A percentile compares a stretch with the other conserved stretches of the same genome.
Conservation (phyloP, 2,113 vertebrate species). For the Gobius niger region DNA sequence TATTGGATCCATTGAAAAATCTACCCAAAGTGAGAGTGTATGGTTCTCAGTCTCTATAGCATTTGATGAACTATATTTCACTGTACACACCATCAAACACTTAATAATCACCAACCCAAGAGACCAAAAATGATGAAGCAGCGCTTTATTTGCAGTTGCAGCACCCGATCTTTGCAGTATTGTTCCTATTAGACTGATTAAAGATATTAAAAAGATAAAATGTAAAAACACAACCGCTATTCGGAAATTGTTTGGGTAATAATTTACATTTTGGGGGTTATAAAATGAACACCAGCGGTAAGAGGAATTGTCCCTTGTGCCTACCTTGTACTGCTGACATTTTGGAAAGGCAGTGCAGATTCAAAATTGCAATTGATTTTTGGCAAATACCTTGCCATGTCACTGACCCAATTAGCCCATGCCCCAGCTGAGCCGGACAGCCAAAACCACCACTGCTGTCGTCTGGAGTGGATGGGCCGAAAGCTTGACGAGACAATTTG, state of each 20-base stretch:
- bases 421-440: conserved; percentile 47
- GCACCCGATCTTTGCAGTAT: not conserved
- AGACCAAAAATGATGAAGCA: too few relatives aligned
- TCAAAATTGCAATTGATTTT: conserved; percentile 33
- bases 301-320: not conserved
- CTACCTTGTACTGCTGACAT: not conserved
- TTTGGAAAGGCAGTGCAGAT: not conserved
- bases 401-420: conserved; percentile 67
- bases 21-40: not conserved
- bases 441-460: conserved; percentile 36
- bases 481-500: conserved; percentile 41
- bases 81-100: not conserved
- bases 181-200: not conserved
- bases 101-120: too few relatives aligned
- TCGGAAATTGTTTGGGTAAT: not conserved
- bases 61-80: not conserved
- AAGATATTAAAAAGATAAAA: not conserved
- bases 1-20: not conserved
- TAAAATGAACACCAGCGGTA: not conserved
- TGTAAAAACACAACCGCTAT: not conserved
- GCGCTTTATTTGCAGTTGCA: not conserved
- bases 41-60: not conserved
- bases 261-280: not conserved
- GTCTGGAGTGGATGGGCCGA: conserved; percentile 28
- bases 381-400: conserved; percentile 46